phyloP scores from a whole-genome alignment of 2,113 vertebrate species.

The Morone saxatilis region DNA sequence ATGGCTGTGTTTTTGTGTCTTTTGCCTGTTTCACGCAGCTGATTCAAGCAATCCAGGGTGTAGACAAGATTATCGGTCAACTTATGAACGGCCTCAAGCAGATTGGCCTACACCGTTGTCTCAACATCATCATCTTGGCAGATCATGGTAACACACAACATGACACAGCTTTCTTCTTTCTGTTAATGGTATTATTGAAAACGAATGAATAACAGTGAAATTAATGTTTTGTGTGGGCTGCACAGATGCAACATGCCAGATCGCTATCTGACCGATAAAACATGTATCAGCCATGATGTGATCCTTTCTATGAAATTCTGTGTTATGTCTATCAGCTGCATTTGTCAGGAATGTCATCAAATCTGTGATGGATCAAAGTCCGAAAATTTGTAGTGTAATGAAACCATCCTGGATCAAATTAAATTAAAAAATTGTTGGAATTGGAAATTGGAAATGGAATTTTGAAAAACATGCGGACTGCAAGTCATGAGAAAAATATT shows the following conservation, averaged over 20 bases:
- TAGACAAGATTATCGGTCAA: conserved; percentile 82
- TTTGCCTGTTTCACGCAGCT: conserved; percentile 63
- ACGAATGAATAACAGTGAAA: no score
- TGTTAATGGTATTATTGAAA: not conserved
- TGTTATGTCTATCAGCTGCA: no score
- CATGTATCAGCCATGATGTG: not conserved
- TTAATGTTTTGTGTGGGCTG: not conserved
- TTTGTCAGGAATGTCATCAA: no score
- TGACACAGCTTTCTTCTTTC: not conserved
- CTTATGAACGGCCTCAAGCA: conserved; percentile 87
- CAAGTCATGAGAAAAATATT: no score
- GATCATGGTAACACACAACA: conserved; percentile 81
- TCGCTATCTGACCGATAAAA: not conserved
- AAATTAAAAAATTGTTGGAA: no score
- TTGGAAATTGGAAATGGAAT: no score
- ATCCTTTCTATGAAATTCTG: not conserved
- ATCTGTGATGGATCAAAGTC: no score
- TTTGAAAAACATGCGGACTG: no score
- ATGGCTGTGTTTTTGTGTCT: not conserved
- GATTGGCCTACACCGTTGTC: conserved; percentile 80
- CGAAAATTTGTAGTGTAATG: no score
- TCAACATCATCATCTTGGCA: conserved; percentile 85
- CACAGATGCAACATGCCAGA: not conserved
- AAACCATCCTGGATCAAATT: no score
- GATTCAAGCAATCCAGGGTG: conserved; percentile 73